phyloP scores from a whole-genome alignment of 64 coral and sea anemone genomes.

The Stichodactyla mertensii region DNA sequence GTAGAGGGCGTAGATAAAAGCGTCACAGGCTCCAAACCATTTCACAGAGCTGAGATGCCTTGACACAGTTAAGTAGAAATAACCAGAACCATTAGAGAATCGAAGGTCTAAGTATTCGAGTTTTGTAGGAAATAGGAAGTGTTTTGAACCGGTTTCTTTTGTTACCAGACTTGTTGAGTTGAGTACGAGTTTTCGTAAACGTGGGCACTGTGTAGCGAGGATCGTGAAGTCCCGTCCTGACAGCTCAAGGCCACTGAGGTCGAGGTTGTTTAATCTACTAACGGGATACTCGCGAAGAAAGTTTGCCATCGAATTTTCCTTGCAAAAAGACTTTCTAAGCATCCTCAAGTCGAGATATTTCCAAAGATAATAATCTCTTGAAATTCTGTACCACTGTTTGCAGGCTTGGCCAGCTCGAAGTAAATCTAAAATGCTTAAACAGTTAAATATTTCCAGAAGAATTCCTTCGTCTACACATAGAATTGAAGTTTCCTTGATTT shows the following conservation, averaged over 20 bases:
- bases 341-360: conserved; percentile 41
- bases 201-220: conserved; percentile 39
- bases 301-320: background rate
- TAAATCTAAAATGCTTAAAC: conserved; percentile 19
- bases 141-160: background rate
- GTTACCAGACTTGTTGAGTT: conserved; percentile 46
- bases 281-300: background rate
- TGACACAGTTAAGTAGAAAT: conserved; percentile 45
- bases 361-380: conserved; percentile 52
- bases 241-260: conserved; percentile 61
- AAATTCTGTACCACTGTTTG: conserved; percentile 47
- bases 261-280: conserved; percentile 2
- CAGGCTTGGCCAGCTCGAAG: conserved; percentile 38
- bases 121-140: conserved; percentile 39
- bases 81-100: conserved; percentile 39
- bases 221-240: conserved; percentile 27
- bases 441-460: background rate
- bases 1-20: conserved; percentile 33
- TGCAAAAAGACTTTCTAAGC: background rate
- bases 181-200: conserved; percentile 31
- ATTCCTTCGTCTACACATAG: background rate
- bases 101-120: conserved; percentile 61
- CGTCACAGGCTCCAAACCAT: conserved; percentile 72
- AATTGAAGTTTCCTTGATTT: background rate
- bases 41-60: conserved; percentile 21